Base-by-base conservation (phyloP, 2,113 vertebrate species). In the Garra rufa region DNA sequence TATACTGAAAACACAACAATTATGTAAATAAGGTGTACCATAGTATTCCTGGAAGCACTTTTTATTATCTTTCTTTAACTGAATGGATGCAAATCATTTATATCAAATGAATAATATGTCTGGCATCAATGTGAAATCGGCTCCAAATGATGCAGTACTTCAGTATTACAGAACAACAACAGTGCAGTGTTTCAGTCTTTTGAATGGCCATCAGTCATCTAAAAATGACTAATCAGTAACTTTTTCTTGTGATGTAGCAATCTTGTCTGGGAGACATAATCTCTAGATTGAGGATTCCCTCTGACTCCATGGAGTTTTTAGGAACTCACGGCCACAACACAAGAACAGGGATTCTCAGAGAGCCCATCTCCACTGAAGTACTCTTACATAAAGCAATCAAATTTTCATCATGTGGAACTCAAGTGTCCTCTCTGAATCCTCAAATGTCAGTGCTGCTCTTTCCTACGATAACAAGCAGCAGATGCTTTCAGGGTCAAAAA, bases 381-480 rank as follows among this genome's bases (percentile, higher is more conserved):
- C 63, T 44, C 52, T 75, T 75, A 79, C 38, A 79, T 67, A 87
- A 78, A 84, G 17, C 38, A 84, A 84, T 84, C 26, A 65, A 57
- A 43, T 46, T 86, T 86, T 79, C 76, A 74, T 79, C 55, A 79
- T 59, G 43, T 52, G 9, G 38, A 71, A 57, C 48, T 55, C 75
- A 76, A 76, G 46, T 76, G 21, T 63, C 76, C 76, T 63, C 57
- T 41, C 28, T 41, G 28, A 78, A 59, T 38, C 52, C 61, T 28
- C 19, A 34, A 77, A 77, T 38, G 30, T 38, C 30, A 38, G 50
- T 11, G 50, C 30, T 57, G 34, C 38, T 71, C 71, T 44, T 41
- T 26, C 24, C 14, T 71, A 61, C 28, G 8, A 57, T 69, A 48
- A 24, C 14, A 55, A 70, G 41, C 41, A 77, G 17, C 79, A 70